phyloP scores from a whole-genome alignment of 1,140 invertebrate species.

The Pseudomyrmex flavicornis region DNA sequence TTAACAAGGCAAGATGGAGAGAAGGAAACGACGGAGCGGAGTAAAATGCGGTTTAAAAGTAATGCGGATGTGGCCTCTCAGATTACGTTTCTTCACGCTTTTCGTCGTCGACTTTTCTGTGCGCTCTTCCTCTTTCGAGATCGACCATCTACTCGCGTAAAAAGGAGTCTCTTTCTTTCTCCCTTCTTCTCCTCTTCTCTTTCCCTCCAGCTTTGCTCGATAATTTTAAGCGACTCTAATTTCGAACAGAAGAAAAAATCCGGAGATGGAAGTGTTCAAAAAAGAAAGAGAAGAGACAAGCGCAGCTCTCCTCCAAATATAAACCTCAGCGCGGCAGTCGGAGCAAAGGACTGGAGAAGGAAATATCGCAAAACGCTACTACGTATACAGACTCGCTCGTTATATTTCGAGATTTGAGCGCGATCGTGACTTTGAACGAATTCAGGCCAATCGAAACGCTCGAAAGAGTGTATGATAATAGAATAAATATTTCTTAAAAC shows the following conservation, averaged over 20 bases:
- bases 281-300: constrained; percentile 27
- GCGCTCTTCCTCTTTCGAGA: constrained; percentile 44
- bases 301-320: constrained; percentile 66
- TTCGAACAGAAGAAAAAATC: constrained; percentile 58
- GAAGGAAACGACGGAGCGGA: constrained; percentile 27
- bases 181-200: background rate
- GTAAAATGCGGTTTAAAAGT: constrained; percentile 65
- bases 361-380: constrained; percentile 39
- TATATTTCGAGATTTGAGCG: constrained; percentile 44
- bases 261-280: constrained; percentile 13
- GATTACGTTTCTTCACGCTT: constrained; percentile 68
- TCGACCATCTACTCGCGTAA: constrained; percentile 11
- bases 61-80: constrained; percentile 69
- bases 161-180: background rate
- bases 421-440: constrained; percentile 38
- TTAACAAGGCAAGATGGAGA: constrained; percentile 37
- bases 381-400: background rate
- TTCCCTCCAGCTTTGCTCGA: constrained; percentile 29
- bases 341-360: constrained; percentile 43
- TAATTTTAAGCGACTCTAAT: constrained; percentile 76
- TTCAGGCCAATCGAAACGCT: background rate
- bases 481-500: background rate
- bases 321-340: constrained; percentile 55
- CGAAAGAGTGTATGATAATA: background rate
- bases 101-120: constrained; percentile 53